phyloP scores from a whole-genome alignment of 2,888 invertebrate genomes.

The Pristionchus maxplancki region DNA sequence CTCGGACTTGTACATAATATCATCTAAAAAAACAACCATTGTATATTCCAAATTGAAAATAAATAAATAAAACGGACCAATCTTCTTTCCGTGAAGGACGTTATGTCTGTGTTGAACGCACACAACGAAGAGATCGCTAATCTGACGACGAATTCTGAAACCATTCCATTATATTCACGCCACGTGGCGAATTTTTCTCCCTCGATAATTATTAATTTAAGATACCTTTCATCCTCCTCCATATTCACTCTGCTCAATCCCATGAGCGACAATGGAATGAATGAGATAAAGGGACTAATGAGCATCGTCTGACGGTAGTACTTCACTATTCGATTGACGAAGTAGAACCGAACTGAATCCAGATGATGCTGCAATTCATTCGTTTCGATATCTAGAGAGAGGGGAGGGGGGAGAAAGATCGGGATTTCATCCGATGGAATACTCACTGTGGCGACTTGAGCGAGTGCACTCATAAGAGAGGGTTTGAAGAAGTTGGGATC shows the following conservation, averaged over 20 bases:
- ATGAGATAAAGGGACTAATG: neutral
- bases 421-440: too few species aligned
- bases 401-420: neutral
- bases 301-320: neutral
- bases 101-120: neutral
- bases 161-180: neutral
- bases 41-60: neutral
- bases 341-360: constrained; percentile 11
- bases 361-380: constrained; percentile 20
- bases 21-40: neutral
- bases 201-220: neutral
- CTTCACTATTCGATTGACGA: neutral
- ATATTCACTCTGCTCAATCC: neutral
- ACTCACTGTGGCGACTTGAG: neutral
- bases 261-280: neutral
- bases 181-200: neutral
- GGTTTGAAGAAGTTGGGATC: neutral
- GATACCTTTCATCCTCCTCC: constrained; percentile 12
- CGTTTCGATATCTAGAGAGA: neutral
- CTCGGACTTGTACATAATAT: neutral
- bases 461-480: neutral
- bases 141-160: neutral
- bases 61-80: neutral
- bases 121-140: neutral
- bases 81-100: neutral